Base-by-base conservation (phyloP, 2,888 invertebrate genomes). In the Thalpophila matura region DNA sequence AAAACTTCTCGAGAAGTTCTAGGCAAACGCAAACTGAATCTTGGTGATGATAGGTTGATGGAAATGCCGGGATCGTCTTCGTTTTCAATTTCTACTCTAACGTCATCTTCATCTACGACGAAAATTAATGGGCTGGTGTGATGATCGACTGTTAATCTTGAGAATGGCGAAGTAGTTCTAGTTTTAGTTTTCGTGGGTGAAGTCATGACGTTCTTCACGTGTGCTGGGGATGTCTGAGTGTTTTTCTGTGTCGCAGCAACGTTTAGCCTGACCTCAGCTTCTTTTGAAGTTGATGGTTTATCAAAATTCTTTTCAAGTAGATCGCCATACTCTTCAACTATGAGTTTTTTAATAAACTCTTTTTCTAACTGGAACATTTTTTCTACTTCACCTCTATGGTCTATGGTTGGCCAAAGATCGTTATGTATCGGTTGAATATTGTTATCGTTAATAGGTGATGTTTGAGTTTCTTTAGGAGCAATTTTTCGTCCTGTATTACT, bases 161-260 rank as follows among this genome's bases (percentile, higher is more conserved):
- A 61, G 51, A 95, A 87, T 14, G 95, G 93, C 2, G 95, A 95
- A 12, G 95, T 95, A 0, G 94, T 89, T 65, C 94, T 88, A 1
- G 92, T 92, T 77, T 93, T 94, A 12, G 91, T 91, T 73, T 69
- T 87, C 20, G 88, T 90, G 4, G 95, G 95, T 14, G 95, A 95
- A 1, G 95, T 95, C 94, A 94, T 95, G 0, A 92, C 87, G 77
- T 89, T 86, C 79, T 92, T 94, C 0, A 91, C 91, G 37, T 86
- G 92, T 29, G 91, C 89, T 3, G 95, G 95, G 5, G 95, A 94
- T 0, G 95, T 95, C 77, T 95, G 95, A 3, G 95, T 95, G 53
- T 91, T 89, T 78, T 95, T 95, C 45, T 91, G 94, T 10, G 81
- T 80, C 1, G 89, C 84, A 14, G 82, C 71, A 3, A 87, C 66